Conservation (phyloP, 2,797 vertebrate genomes). For the Lepilemur ruficaudatus region DNA sequence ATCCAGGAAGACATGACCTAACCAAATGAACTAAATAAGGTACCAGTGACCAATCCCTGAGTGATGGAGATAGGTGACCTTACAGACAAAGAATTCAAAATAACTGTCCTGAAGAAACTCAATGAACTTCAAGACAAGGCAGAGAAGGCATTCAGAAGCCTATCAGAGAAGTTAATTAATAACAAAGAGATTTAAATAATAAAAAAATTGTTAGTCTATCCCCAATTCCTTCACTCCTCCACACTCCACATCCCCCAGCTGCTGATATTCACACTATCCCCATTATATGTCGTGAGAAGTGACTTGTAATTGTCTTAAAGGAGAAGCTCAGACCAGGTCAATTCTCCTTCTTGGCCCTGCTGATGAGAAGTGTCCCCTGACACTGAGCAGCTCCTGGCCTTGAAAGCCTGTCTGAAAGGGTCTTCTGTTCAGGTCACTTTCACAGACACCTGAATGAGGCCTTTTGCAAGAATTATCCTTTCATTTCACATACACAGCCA, state of each 20-base stretch:
- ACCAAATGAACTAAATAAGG: not conserved
- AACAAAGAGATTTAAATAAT: not conserved
- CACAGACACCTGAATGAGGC: no score
- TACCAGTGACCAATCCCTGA: not conserved
- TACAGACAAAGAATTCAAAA: not conserved
- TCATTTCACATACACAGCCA: not conserved
- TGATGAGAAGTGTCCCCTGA: not conserved
- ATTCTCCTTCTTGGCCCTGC: not conserved
- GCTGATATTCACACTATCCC: not conserved
- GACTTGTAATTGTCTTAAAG: not conserved
- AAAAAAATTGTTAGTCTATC: not conserved
- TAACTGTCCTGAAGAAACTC: not conserved
- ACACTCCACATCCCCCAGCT: no score
- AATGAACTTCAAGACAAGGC: not conserved
- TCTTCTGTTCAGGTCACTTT: not conserved
- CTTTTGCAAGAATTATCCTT: not conserved
- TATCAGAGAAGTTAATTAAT: not conserved
- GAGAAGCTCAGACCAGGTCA: not conserved
- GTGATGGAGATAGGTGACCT: not conserved
- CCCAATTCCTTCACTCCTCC: not conserved
- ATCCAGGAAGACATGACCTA: not conserved
- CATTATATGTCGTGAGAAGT: not conserved
- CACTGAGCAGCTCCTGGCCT: not conserved
- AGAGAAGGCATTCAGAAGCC: not conserved
- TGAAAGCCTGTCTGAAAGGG: not conserved